A percentile compares a stretch with the other conserved stretches of the same genome.
These are phyloP conservation scores for Darwinula stevensoni DNA, from an alignment of 2,888 invertebrate species.

Conservation along the genomic window DNA sequence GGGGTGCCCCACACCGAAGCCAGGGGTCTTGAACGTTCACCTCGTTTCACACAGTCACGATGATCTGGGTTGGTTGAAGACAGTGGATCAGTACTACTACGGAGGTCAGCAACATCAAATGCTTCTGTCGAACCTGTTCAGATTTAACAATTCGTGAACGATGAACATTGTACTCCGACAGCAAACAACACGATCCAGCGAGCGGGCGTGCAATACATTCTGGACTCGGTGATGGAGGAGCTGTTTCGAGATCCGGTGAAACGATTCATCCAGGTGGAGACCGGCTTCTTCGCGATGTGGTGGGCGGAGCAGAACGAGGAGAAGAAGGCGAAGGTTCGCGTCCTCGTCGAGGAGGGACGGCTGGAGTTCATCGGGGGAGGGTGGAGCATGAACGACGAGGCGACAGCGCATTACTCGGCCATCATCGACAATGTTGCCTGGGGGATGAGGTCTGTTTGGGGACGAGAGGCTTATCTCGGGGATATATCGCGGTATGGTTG, in stretches of 20 bases:
- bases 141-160: too few relatives aligned
- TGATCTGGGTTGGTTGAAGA: constrained; percentile 82
- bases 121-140: too few relatives aligned
- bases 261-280: constrained; percentile 58
- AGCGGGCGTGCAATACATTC: constrained; percentile 65
- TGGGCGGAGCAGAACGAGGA: constrained; percentile 34
- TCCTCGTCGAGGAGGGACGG: constrained; percentile 35
- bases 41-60: constrained; percentile 62
- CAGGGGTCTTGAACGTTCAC: constrained; percentile 67
- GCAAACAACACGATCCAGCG: constrained; percentile 28
- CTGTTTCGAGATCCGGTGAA: constrained; percentile 30
- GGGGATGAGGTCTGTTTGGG: constrained; percentile 29
- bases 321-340: constrained; percentile 27
- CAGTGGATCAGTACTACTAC: constrained; percentile 73
- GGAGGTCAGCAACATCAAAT: too few relatives aligned
- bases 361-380: constrained; percentile 18
- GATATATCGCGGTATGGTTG: too few relatives aligned
- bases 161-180: too few relatives aligned
- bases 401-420: constrained; percentile 19
- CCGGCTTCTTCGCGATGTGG: constrained; percentile 63
- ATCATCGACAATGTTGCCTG: constrained; percentile 42
- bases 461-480: too few relatives aligned
- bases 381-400: constrained; percentile 15
- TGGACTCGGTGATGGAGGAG: constrained; percentile 51
- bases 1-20: too few relatives aligned